These are phyloP conservation scores for Andricus curvator DNA, from an alignment of 2,888 invertebrate genomes.

Conservation along the genomic window DNA sequence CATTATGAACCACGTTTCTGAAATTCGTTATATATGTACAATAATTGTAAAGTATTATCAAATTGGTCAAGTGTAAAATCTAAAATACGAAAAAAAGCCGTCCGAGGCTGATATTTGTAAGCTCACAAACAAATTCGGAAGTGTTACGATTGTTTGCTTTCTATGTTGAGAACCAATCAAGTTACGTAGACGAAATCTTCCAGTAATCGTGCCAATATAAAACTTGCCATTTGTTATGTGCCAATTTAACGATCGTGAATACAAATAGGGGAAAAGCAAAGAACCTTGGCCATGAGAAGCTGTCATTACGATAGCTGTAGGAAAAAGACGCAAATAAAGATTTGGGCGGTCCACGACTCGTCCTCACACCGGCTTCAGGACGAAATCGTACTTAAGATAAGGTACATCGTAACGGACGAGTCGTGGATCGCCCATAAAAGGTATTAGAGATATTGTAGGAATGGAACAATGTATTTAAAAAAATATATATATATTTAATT, in stretches of 20 bases:
- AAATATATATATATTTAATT: constrained; percentile 46
- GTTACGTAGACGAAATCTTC: constrained; percentile 55
- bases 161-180: constrained; percentile 44
- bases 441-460: constrained; percentile 39
- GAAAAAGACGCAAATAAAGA: not conserved
- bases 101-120: constrained; percentile 68
- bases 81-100: constrained; percentile 54
- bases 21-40: constrained; percentile 26
- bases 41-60: constrained; percentile 38
- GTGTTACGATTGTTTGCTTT: constrained; percentile 2
- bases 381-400: too few species aligned
- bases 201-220: constrained; percentile 74
- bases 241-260: constrained; percentile 64
- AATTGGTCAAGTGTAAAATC: constrained; percentile 17
- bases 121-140: constrained; percentile 24
- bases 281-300: constrained; percentile 37
- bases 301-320: constrained; percentile 30
- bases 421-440: constrained; percentile 15
- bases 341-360: too few species aligned
- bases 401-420: too few species aligned
- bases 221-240: constrained; percentile 76
- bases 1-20: constrained; percentile 23
- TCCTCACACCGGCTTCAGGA: too few species aligned
- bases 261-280: constrained; percentile 39
- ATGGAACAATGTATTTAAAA: constrained; percentile 9